A percentile compares a stretch with the other conserved stretches of the same genome.
These are phyloP conservation scores for Etheostoma cragini DNA, from an alignment of 2,113 vertebrate species.

Conservation along the genomic window DNA sequence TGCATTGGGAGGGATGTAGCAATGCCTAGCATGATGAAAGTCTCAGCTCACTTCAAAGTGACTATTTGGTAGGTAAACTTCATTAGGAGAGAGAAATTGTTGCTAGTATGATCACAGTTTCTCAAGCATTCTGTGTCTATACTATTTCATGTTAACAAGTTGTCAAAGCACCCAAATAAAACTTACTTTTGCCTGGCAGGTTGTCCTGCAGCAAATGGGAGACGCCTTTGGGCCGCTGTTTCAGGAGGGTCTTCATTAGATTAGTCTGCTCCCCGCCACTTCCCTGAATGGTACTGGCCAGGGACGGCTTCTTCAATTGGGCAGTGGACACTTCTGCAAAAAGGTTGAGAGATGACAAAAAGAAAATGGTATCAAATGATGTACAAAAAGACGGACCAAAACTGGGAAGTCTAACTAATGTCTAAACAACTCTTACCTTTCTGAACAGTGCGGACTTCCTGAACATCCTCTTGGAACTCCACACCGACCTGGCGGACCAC, in stretches of 20 bases:
- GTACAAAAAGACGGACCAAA: neutral
- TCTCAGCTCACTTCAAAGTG: neutral
- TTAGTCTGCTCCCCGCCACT: conserved; percentile 65
- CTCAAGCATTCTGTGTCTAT: neutral
- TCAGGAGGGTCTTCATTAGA: conserved; percentile 89
- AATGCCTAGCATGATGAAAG: conserved; percentile 14
- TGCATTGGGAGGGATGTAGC: neutral
- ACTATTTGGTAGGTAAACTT: neutral
- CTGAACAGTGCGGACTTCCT: conserved; percentile 88
- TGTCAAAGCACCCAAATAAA: neutral
- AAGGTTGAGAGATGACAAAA: neutral
- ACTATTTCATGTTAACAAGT: neutral
- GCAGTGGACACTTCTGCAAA: conserved; percentile 82
- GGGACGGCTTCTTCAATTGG: conserved; percentile 68
- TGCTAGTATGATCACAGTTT: neutral
- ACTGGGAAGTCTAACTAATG: neutral
- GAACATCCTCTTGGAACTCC: conserved; percentile 94
- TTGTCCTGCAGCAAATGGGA: conserved; percentile 97
- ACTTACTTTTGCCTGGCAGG: conserved; percentile 89
- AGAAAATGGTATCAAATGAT: neutral
- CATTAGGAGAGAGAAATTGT: neutral
- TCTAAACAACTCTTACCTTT: conserved; percentile 82
- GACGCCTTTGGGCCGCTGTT: conserved; percentile 90
- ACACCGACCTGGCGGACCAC: conserved; percentile 93
- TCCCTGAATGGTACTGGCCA: conserved; percentile 53